A percentile compares a stretch with the other conserved stretches of the same genome.
These are phyloP conservation scores for Tiaroga cobitis DNA, from an alignment of 2,797 vertebrate species.

Conservation along the genomic window DNA sequence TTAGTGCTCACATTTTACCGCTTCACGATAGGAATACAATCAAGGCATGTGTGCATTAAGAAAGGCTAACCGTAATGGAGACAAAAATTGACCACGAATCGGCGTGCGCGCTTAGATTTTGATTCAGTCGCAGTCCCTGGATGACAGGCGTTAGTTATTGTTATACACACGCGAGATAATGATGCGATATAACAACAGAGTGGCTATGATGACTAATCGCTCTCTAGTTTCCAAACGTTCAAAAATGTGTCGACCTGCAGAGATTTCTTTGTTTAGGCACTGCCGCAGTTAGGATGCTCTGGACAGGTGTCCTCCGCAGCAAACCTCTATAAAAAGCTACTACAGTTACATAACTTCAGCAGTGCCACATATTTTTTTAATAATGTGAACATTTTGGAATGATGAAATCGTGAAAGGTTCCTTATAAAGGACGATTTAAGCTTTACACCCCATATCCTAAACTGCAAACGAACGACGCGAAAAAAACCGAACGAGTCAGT, in stretches of 20 bases:
- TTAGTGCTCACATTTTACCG: neutral
- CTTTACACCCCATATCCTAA: neutral
- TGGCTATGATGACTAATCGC: neutral
- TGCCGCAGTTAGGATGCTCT: slow-evolving; percentile 47
- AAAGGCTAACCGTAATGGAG: neutral
- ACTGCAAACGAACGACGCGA: neutral
- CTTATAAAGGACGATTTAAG: neutral
- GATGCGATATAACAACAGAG: slow-evolving; percentile 3
- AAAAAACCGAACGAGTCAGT: neutral
- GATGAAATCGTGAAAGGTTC: neutral
- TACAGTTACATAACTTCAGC: slow-evolving; percentile 34
- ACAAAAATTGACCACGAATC: neutral
- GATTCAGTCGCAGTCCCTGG: slow-evolving; percentile 27
- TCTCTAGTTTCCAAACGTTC: slow-evolving; percentile 35
- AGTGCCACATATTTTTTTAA: slow-evolving; percentile 1
- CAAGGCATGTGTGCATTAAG: neutral
- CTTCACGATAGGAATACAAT: neutral
- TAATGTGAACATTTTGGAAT: neutral
- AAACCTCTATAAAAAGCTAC: neutral
- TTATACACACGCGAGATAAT: neutral
- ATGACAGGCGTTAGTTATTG: slow-evolving; percentile 36
- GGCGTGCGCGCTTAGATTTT: neutral
- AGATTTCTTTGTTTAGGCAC: slow-evolving; percentile 45
- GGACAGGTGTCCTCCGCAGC: slow-evolving; percentile 51
- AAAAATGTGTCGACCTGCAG: slow-evolving; percentile 16